Evolutionary conservation across 2,888 invertebrate genomes (phyloP), one percentile per base, ranked within the genome.

Genomic region (Meghimatium bilineatum): DNA sequence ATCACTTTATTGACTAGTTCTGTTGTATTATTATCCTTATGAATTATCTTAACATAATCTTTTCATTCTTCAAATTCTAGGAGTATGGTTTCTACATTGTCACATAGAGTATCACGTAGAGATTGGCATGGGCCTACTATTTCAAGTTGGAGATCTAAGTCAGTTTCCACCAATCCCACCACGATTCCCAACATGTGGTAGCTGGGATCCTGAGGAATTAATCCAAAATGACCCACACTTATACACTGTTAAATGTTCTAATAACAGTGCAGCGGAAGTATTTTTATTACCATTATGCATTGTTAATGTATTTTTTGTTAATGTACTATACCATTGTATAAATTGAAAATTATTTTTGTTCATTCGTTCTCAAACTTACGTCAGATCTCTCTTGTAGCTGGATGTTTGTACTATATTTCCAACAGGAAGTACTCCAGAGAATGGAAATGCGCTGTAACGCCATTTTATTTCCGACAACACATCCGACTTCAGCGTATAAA

Each of bases 61-160:
- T 52, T 32, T 49, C 20, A 52, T 74, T 2, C 17, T 20, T 32
- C 32, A 2, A 36, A 74, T 74, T 74, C 72, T 96, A 95, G 96
- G 97, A 23, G 97, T 96, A 90, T 97, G 97, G 97, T 93, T 97
- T 5, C 96, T 97, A 93, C 98, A 98, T 92, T 98, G 98, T 91
- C 98, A 98, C 93, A 96, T 97, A 81, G 97, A 97, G 90, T 97
- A 97, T 91, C 98, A 98, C 92, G 96, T 97, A 0, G 97, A 97
- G 94, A 95, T 97, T 20, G 98, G 98, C 17, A 97, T 98, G 98
- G 96, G 97, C 0, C 91, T 97, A 67, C 95, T 97, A 0, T 95
- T 97, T 84, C 97, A 97, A 94, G 96, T 97, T 0, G 97, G 97
- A 0, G 96, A 97, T 63, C 95, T 96, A 89, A 94, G 95, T 82